Percentiles rank a stretch among this genome's conserved stretches.
Evolutionary conservation across 1,140 invertebrate species (phyloP).

Genomic region (Agraylea sexmaculata): DNA sequence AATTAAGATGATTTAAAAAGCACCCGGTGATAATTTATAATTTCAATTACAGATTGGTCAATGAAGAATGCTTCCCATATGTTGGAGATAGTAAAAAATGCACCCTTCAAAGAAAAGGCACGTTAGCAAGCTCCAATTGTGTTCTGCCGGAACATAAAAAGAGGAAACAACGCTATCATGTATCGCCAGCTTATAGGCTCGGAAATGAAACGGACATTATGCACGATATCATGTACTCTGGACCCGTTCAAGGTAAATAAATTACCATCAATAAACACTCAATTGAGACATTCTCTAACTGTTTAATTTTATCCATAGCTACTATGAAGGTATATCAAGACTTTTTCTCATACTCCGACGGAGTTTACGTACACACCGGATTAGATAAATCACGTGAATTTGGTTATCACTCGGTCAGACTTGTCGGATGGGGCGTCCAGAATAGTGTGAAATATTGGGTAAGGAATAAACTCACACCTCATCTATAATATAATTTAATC

Average conservation of each 20-base stretch:
- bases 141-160: conserved; percentile 27
- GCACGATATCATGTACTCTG: conserved; percentile 80
- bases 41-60: conserved; percentile 50
- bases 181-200: conserved; percentile 75
- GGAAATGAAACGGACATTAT: conserved; percentile 73
- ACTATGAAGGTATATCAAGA: conserved; percentile 81
- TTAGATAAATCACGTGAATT: conserved; percentile 41
- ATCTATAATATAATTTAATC: conserved; percentile 8
- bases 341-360: conserved; percentile 77
- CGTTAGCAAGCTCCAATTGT: conserved; percentile 43
- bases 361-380: conserved; percentile 63
- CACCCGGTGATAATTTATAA: conserved; percentile 1
- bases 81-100: conserved; percentile 46
- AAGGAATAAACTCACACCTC: conserved; percentile 27
- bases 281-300: conserved; percentile 1
- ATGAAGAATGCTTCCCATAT: conserved; percentile 75
- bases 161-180: conserved; percentile 55
- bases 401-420: conserved; percentile 80
- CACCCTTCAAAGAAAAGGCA: conserved; percentile 31
- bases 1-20: conserved; percentile 3
- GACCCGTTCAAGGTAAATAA: conserved; percentile 81
- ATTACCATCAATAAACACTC: background rate
- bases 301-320: conserved; percentile 51
- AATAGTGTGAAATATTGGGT: conserved; percentile 77
- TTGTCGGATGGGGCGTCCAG: conserved; percentile 85